A percentile compares a stretch with the other conserved stretches of the same genome.
Evolutionary conservation across 2,797 vertebrate genomes (phyloP).

Genomic region (Thalassophryne amazonica): DNA sequence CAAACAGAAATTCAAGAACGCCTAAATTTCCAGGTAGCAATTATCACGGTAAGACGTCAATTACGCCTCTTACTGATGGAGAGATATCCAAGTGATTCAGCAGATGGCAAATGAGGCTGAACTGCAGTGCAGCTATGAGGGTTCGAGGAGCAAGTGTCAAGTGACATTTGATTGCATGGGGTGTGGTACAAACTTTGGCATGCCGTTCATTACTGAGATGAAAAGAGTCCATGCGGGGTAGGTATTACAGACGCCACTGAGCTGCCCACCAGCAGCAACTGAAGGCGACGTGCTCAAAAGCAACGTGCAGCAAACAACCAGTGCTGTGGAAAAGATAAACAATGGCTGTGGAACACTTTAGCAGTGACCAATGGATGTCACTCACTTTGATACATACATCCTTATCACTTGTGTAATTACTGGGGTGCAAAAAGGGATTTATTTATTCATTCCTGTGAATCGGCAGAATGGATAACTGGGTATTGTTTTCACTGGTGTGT

Average conservation of each 20-base stretch:
- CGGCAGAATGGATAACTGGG: no score
- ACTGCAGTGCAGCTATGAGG: slow-evolving; percentile 17
- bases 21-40: neutral
- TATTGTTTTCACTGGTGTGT: no score
- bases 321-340: no score
- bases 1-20: slow-evolving; percentile 7
- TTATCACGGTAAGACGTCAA: slow-evolving; percentile 30
- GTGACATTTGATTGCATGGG: slow-evolving; percentile 43
- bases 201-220: slow-evolving; percentile 27
- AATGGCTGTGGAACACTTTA: no score
- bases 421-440: no score
- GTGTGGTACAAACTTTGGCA: slow-evolving; percentile 27
- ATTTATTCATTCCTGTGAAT: no score
- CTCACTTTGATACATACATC: no score
- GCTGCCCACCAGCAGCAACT: no score
- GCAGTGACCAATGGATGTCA: no score
- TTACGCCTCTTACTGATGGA: slow-evolving; percentile 32
- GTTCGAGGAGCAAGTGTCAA: slow-evolving; percentile 36
- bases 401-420: no score
- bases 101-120: slow-evolving; percentile 57
- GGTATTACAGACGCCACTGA: neutral
- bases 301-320: neutral
- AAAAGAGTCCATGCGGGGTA: neutral
- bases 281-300: no score
- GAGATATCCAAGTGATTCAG: slow-evolving; percentile 30